A percentile compares a stretch with the other conserved stretches of the same genome.
These are phyloP conservation scores for Leptestheria dahalacensis DNA, from an alignment of 1,140 invertebrate species.

Conservation along the genomic window DNA sequence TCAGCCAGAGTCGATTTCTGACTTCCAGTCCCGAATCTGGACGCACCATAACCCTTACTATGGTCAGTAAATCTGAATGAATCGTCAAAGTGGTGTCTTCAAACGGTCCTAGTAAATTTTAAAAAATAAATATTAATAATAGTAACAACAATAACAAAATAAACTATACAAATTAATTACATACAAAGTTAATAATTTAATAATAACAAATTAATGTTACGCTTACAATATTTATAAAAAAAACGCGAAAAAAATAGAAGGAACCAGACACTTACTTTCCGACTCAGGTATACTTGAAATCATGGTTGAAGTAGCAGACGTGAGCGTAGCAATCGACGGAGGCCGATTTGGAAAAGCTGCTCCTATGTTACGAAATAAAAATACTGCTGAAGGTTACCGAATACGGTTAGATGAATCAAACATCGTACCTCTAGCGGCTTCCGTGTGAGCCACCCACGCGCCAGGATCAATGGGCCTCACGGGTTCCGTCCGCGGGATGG, in stretches of 20 bases:
- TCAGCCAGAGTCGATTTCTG: slow-evolving; percentile 93
- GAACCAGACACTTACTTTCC: slow-evolving; percentile 49
- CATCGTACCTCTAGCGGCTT: slow-evolving; percentile 29
- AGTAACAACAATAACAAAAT: too few relatives aligned
- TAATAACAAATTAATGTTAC: too few relatives aligned
- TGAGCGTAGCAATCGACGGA: slow-evolving; percentile 59
- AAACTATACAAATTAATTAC: slow-evolving; percentile 17
- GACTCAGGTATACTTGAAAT: slow-evolving; percentile 62
- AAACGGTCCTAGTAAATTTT: slow-evolving; percentile 32
- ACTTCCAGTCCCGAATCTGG: slow-evolving; percentile 93
- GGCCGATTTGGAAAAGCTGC: slow-evolving; percentile 36
- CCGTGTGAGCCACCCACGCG: slow-evolving; percentile 93
- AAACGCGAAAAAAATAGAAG: too few relatives aligned
- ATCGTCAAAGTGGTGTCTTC: slow-evolving; percentile 48
- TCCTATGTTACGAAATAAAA: slow-evolving; percentile 14
- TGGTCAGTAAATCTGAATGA: slow-evolving; percentile 66
- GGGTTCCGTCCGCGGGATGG: slow-evolving; percentile 87
- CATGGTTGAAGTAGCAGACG: slow-evolving; percentile 52
- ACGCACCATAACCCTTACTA: slow-evolving; percentile 84
- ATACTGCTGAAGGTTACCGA: neutral
- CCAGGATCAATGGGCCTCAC: slow-evolving; percentile 94
- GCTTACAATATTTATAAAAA: too few relatives aligned
- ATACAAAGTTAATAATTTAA: neutral
- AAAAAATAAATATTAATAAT: too few relatives aligned
- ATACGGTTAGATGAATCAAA: neutral